Conservation (phyloP, 2,113 vertebrate species). For the Narcine bancroftii region DNA sequence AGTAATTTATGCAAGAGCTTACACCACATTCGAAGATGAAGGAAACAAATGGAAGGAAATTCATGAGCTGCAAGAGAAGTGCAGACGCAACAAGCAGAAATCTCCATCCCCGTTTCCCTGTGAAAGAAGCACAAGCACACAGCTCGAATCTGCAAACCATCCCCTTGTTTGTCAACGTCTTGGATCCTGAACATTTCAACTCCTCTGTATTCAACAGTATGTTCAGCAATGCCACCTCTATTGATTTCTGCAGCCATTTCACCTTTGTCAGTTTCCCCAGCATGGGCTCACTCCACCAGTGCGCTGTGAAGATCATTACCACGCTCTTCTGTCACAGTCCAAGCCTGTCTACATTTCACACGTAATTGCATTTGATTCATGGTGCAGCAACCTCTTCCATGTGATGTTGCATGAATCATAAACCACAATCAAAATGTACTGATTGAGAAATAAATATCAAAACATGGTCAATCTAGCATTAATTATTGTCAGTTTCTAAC, state of each 20-base stretch:
- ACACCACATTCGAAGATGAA: neutral
- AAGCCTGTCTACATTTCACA: neutral
- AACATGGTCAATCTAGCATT: neutral
- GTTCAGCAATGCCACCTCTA: neutral
- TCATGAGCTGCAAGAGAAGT: neutral
- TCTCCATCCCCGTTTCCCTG: neutral
- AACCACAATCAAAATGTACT: neutral
- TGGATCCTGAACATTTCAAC: neutral
- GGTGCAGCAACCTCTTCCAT: neutral
- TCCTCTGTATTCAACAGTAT: neutral
- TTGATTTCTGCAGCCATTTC: neutral
- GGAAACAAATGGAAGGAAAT: neutral
- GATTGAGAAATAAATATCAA: neutral
- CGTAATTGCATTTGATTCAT: slow-evolving; percentile 10
- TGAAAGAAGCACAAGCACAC: neutral
- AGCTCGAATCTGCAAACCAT: neutral
- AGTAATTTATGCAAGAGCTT: neutral
- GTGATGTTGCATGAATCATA: neutral
- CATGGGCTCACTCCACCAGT: neutral
- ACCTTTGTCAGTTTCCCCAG: neutral
- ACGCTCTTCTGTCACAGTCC: neutral
- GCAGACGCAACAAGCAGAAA: neutral
- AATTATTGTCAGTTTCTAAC: neutral
- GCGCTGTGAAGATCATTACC: neutral
- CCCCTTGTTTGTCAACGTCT: neutral